Base-by-base conservation (phyloP, 2,888 invertebrate species). In the Noctua pronuba region DNA sequence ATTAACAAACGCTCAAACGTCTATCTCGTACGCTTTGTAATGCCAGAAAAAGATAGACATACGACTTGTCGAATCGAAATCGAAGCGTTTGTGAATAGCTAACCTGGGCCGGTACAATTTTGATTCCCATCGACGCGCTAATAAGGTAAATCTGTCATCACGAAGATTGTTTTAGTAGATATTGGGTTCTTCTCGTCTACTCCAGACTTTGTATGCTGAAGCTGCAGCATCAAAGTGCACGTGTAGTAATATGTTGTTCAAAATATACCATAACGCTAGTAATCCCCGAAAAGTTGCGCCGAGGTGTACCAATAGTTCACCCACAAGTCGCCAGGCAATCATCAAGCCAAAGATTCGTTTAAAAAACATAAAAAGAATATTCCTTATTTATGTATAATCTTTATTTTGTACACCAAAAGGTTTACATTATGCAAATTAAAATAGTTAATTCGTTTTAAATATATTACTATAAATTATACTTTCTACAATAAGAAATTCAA, bases 401-500 rank as follows among this genome's bases (percentile, higher is more conserved):
- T 87, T 83, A 85, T 75, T 80, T 73, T 67, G 31, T 81, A 85
- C 67, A 75, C 44, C 72, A 80, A 76, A 75, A 55, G 24, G 70
- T 73, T 77, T 44, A 84, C 76, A 76, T 74, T 72, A 77, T 77
- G 72, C 67, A 69, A 77, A 79, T 75, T 76, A 67, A 60, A 74
- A 58, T 70, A 58, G 64, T 68, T 52, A 64, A 77, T 73, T 77
- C 28, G 58, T 71, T 79, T 72, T 2, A 72, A 73, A 79, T 83
- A 83, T 85, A 83, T 87, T 85, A 87, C 18, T 71, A 75, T 46
- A 70, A 16, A n/a, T n/a, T 68, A 41, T 41, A 28, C 38, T 73
- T 72, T 35, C 55, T 69, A 69, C 2, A 44, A 38, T 58, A 49
- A 52, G 55, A 64, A 75, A 60, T 38, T 62, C 7, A 52, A 67